Conservation (phyloP, 37 sponge, comb jelly and placozoan genomes). For the Halisarca cf. caerulea region DNA sequence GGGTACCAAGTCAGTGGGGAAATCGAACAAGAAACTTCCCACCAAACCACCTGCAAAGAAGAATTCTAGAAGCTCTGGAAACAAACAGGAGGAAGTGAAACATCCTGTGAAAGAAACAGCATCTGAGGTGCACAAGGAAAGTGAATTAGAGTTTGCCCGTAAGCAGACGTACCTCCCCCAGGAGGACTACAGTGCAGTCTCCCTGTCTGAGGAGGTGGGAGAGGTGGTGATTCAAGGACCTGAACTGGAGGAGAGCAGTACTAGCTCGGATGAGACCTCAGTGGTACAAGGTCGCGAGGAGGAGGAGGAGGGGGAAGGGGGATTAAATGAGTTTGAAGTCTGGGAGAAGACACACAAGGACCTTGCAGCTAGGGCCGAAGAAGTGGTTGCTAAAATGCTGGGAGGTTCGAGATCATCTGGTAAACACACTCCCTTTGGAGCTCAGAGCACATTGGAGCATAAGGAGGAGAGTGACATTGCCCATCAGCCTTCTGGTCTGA, state of each 20-base stretch:
- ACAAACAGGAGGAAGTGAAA: too few relatives aligned
- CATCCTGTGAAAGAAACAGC: too few relatives aligned
- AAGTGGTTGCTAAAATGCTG: constrained; percentile 9
- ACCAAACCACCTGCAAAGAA: too few relatives aligned
- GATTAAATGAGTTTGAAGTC: background rate
- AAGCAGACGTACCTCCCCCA: too few relatives aligned
- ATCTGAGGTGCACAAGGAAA: too few relatives aligned
- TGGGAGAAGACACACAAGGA: constrained; percentile 3
- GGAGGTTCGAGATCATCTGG: background rate
- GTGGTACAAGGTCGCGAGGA: background rate
- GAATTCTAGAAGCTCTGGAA: too few relatives aligned
- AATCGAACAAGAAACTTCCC: too few relatives aligned
- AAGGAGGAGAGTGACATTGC: background rate
- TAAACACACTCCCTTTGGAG: background rate
- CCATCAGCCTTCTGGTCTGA: background rate
- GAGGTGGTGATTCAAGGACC: constrained; percentile 23
- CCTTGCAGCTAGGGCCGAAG: constrained; percentile 6
- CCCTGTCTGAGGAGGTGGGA: constrained; percentile 1
- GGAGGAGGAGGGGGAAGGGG: background rate
- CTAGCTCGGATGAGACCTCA: too few relatives aligned
- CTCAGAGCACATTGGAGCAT: background rate
- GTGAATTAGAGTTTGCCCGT: too few relatives aligned
- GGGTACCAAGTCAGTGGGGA: too few relatives aligned
- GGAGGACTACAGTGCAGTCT: background rate
- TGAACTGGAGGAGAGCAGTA: background rate